A percentile compares a stretch with the other conserved stretches of the same genome.
These are phyloP conservation scores for Lepidochitona cinerea DNA, from an alignment of 2,888 invertebrate species.

Conservation along the genomic window DNA sequence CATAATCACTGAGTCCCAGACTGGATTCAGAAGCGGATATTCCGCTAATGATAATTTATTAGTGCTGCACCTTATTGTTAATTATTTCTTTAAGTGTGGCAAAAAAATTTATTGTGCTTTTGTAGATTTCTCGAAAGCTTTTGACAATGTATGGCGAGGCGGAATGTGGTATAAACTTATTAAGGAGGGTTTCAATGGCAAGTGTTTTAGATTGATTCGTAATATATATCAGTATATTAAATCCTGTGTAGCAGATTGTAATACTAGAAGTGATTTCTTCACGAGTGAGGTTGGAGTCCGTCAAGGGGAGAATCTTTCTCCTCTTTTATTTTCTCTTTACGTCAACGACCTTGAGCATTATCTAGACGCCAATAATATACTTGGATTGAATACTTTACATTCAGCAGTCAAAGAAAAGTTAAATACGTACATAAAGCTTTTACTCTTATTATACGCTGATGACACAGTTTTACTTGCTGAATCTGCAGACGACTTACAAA, in stretches of 20 bases:
- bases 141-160: constrained; percentile 4
- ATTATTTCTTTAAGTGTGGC: not conserved
- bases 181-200: not conserved
- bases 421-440: not conserved
- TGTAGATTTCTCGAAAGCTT: constrained; percentile 1
- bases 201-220: not conserved
- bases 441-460: constrained; percentile 12
- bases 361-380: not conserved
- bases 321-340: not conserved
- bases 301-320: not conserved
- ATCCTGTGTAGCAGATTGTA: not conserved
- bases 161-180: not conserved
- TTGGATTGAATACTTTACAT: not conserved
- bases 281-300: not conserved
- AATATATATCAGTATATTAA: not conserved
- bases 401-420: not conserved
- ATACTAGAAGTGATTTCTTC: not conserved
- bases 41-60: not conserved
- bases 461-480: constrained; percentile 2
- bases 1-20: not conserved
- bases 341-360: not conserved
- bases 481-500: constrained; percentile 9
- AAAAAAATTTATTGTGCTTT: not conserved
- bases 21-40: not conserved
- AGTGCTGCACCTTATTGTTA: not conserved